Evolutionary conservation across 2,888 invertebrate species (phyloP), one percentile per base, ranked within the genome.

Genomic region (Tetramorium bicarinatum): DNA sequence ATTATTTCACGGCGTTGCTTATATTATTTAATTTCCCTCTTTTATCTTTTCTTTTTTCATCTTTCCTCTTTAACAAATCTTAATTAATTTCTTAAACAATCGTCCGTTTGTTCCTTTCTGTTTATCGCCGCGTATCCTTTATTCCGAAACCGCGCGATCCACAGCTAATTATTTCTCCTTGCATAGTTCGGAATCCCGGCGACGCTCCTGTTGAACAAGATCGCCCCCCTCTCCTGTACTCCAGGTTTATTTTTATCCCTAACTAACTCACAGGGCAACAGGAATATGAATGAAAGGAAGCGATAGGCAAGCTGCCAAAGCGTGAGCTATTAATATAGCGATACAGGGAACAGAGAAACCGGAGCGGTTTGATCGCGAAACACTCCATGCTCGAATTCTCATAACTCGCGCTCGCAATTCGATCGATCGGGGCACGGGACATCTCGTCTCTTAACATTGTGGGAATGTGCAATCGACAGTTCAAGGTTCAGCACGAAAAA

Each of bases 221-320:
- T 83, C 69, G 54, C 44, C 18, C 15, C 18, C 52, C 21, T 4
- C 21, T n/a, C 8, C n/a, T 21, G 47, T 80, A 72, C 34, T 72
- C 52, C 49, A 66, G 80, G 82, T 90, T 86, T 89, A 90, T 87
- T 90, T 88, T 87, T 85, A 79, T 74, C 81, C 83, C 85, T 85
- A 34, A 74, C 80, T 75, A 82, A 66, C 38, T 71, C 54, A 29
- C 38, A n/a, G 72, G 54, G 85, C 79, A 86, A 90, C 80, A 86
- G 90, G 82, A 89, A 83, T 84, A 90, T 90, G 90, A 90, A 90
- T 90, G 90, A 87, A 90, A 88, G 87, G 89, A 75, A 89, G 75
- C 87, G 90, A 90, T 89, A 90, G 91, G 90, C 90, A 90, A 69
- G 83, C 85, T 90, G 90, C 90, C 90, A 90, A 88, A 88, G 77